Percentiles rank a stretch among this genome's conserved stretches.
Conservation (phyloP, 2,797 vertebrate genomes). For the Chelonia mydas region DNA sequence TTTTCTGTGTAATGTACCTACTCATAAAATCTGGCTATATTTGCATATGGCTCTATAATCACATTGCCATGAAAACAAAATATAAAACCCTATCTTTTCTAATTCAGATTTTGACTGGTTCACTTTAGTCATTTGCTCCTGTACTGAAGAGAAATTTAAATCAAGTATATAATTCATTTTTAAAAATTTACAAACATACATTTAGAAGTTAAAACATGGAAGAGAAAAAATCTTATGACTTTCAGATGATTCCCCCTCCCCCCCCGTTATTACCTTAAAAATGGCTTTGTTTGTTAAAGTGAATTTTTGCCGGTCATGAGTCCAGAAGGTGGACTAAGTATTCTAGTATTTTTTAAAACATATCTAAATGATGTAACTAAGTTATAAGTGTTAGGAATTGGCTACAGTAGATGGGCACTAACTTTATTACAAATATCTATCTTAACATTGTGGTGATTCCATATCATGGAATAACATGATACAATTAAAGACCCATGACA, state of each 20-base stretch:
- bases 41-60: neutral
- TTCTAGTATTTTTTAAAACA: constrained; percentile 54
- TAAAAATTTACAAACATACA: neutral
- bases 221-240: neutral
- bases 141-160: constrained; percentile 10
- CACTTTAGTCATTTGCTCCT: constrained; percentile 6
- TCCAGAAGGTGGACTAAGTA: constrained; percentile 20
- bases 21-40: neutral
- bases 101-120: neutral
- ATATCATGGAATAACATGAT: constrained; percentile 64
- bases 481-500: constrained; percentile 68
- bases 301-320: constrained; percentile 37
- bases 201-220: neutral
- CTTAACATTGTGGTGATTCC: constrained; percentile 12
- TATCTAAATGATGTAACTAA: constrained; percentile 46
- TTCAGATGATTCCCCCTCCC: neutral
- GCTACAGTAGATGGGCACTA: neutral
- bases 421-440: constrained; percentile 62
- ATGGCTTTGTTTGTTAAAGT: constrained; percentile 35
- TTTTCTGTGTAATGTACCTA: fast-evolving
- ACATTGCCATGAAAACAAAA: neutral
- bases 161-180: neutral
- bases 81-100: constrained; percentile 1
- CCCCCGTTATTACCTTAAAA: constrained; percentile 5
- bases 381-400: constrained; percentile 46